These are phyloP conservation scores for Nebria brevicollis DNA, from an alignment of 2,888 invertebrate genomes.

Conservation along the genomic window DNA sequence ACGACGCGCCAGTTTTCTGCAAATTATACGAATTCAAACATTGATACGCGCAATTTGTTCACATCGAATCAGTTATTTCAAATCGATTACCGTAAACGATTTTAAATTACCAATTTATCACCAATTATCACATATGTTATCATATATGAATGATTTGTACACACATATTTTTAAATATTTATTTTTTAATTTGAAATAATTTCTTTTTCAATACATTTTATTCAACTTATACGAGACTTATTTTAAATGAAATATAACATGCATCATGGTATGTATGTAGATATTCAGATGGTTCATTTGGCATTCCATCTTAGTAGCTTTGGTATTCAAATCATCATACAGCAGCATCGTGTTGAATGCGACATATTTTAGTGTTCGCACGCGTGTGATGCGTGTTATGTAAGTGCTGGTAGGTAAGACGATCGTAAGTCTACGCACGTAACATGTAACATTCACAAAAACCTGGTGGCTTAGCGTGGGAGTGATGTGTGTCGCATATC, in stretches of 20 bases:
- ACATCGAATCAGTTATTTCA: not conserved
- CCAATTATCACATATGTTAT: not conserved
- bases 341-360: not conserved
- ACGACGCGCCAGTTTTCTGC: not conserved
- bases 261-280: not conserved
- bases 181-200: too few relatives aligned
- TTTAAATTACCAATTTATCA: not conserved
- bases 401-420: conserved; percentile 6
- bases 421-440: conserved; percentile 1
- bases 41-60: not conserved
- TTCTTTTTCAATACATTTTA: too few relatives aligned
- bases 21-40: not conserved
- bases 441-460: not conserved
- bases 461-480: conserved; percentile 11
- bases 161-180: too few relatives aligned
- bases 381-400: conserved; percentile 9
- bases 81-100: not conserved
- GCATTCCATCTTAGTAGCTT: not conserved
- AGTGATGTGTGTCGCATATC: conserved; percentile 13
- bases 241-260: not conserved
- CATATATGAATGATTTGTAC: not conserved
- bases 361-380: not conserved
- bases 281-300: not conserved
- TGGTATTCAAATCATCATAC: not conserved
- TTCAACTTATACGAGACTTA: too few relatives aligned